These are phyloP conservation scores for Myathropa florea DNA, from an alignment of 2,888 invertebrate genomes.

Conservation along the genomic window DNA sequence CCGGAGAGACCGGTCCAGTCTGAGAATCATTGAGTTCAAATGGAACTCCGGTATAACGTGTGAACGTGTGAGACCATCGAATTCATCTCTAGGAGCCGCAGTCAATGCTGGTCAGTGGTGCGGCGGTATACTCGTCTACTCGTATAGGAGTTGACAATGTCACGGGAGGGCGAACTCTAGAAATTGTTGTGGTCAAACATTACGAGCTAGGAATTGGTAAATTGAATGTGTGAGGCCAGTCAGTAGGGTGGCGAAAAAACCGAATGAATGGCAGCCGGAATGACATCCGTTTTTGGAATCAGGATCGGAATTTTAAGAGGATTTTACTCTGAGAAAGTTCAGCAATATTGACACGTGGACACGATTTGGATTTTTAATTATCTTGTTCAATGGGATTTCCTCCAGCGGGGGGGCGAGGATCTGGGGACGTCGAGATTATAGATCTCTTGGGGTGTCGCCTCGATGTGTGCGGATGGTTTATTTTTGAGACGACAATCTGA, in stretches of 20 bases:
- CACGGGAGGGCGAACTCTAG: constrained; percentile 8
- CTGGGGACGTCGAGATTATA: background rate
- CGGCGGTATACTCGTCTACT: background rate
- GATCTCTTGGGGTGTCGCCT: background rate
- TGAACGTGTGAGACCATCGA: constrained; percentile 20
- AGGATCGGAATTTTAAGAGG: constrained; percentile 34
- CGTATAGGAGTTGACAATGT: background rate
- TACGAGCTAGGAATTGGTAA: constrained; percentile 50
- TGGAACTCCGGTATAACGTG: constrained; percentile 3
- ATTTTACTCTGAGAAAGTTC: background rate
- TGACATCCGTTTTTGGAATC: constrained; percentile 1
- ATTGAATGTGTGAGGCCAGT: constrained; percentile 23
- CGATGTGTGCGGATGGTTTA: background rate
- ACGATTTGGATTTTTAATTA: constrained; percentile 23
- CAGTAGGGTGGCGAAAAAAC: background rate
- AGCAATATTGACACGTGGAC: constrained; percentile 24
- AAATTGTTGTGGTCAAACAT: constrained; percentile 44
- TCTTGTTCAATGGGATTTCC: background rate
- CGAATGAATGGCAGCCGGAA: background rate
- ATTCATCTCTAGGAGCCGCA: background rate
- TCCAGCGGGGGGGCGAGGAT: background rate
- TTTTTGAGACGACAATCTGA: background rate
- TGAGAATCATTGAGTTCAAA: constrained; percentile 13
- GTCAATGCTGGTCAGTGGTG: background rate
- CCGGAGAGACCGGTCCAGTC: background rate